phyloP scores from a whole-genome alignment of 1,140 invertebrate species.

The Planococcus citri region DNA sequence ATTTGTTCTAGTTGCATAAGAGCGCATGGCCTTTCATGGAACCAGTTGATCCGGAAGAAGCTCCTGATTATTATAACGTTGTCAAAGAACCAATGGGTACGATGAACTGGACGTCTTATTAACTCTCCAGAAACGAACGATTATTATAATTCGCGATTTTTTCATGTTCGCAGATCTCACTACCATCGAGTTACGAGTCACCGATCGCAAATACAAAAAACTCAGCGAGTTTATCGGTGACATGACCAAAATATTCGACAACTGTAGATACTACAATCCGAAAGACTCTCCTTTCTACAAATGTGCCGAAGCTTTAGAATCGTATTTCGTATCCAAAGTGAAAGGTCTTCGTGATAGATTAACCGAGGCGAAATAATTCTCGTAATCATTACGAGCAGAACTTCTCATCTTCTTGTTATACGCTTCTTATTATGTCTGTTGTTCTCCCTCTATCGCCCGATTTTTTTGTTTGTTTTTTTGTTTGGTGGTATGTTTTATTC shows the following conservation, averaged over 20 bases:
- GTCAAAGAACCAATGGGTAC: constrained; percentile 98
- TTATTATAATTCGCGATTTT: background rate
- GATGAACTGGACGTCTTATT: constrained; percentile 28
- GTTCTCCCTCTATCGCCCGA: background rate
- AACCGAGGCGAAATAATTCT: constrained; percentile 37
- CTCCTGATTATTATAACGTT: constrained; percentile 93
- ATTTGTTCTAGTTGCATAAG: constrained; percentile 57
- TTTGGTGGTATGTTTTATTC: background rate
- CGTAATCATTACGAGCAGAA: background rate
- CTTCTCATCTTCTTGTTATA: background rate
- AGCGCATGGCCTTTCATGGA: constrained; percentile 95
- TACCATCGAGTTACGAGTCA: constrained; percentile 79
- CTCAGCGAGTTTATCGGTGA: constrained; percentile 92
- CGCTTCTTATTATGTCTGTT: background rate
- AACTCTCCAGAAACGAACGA: background rate
- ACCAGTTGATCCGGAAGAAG: constrained; percentile 87
- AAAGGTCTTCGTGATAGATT: constrained; percentile 69
- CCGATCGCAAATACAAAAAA: constrained; percentile 67
- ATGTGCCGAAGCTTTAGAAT: constrained; percentile 86
- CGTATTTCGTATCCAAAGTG: constrained; percentile 88
- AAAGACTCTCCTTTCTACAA: constrained; percentile 89
- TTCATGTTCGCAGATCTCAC: constrained; percentile 66
- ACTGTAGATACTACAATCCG: constrained; percentile 93
- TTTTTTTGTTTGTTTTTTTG: background rate
- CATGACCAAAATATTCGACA: constrained; percentile 96